A percentile compares a stretch with the other conserved stretches of the same genome.
Conservation (phyloP, 2,797 vertebrate genomes). For the Syndactyla subalaris region DNA sequence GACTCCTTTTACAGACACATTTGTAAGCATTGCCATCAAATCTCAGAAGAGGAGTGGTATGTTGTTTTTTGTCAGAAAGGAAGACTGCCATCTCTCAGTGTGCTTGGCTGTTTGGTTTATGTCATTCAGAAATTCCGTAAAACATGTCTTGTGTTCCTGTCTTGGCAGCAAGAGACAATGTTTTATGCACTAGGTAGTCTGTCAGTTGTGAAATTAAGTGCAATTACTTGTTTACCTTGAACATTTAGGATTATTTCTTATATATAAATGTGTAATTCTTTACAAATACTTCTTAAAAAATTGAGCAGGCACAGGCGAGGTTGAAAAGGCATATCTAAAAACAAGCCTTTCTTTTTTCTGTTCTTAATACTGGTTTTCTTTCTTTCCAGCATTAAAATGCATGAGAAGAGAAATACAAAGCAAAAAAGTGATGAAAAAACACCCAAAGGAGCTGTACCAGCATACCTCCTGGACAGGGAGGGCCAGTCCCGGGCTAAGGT, state of each 20-base stretch:
- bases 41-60: not conserved
- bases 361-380: not conserved
- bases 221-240: not conserved
- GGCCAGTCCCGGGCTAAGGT: slow-evolving; percentile 93
- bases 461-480: slow-evolving; percentile 95
- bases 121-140: not conserved
- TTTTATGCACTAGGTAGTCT: not conserved
- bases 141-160: not conserved
- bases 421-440: slow-evolving; percentile 97
- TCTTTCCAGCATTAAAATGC: slow-evolving; percentile 92
- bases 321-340: not conserved
- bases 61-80: not conserved
- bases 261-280: not conserved
- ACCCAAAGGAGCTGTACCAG: slow-evolving; percentile 94
- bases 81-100: not conserved
- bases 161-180: not conserved
- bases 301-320: not conserved
- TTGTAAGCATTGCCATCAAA: not conserved
- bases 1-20: not conserved
- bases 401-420: slow-evolving; percentile 95
- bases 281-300: not conserved
- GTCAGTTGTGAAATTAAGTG: not conserved
- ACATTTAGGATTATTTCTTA: not conserved
- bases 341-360: not conserved
- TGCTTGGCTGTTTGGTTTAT: not conserved